These are phyloP conservation scores for Lophotriccus pileatus DNA, from an alignment of 2,797 vertebrate genomes.

Conservation along the genomic window DNA sequence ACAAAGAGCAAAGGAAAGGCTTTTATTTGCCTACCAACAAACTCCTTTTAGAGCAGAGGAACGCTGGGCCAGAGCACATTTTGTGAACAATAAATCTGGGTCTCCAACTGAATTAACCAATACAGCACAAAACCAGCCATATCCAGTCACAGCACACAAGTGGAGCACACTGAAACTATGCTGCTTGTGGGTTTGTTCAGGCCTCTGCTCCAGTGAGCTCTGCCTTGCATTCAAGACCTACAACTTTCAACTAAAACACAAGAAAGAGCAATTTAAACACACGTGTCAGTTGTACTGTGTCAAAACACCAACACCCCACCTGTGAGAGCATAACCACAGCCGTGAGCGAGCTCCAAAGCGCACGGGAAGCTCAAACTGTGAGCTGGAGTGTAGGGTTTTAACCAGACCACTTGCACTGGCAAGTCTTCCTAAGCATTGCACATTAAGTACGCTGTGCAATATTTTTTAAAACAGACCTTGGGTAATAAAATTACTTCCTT, in stretches of 20 bases:
- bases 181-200: neutral
- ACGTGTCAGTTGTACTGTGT: fast-evolving
- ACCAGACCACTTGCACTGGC: neutral
- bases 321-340: neutral
- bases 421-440: neutral
- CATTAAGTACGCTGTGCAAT: neutral
- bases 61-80: neutral
- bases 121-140: neutral
- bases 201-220: neutral
- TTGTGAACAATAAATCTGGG: neutral
- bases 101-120: neutral
- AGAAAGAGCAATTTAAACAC: neutral
- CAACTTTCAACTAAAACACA: neutral
- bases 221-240: neutral
- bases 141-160: neutral
- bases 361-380: neutral
- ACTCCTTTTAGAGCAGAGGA: neutral
- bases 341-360: neutral
- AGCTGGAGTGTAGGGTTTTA: neutral
- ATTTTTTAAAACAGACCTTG: slow-evolving; percentile 22
- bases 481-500: slow-evolving; percentile 54
- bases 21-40: neutral
- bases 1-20: neutral
- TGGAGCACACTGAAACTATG: neutral
- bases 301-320: neutral